Evolutionary conservation across 2,888 invertebrate species (phyloP).

Genomic region (Bugulina stolonifera): DNA sequence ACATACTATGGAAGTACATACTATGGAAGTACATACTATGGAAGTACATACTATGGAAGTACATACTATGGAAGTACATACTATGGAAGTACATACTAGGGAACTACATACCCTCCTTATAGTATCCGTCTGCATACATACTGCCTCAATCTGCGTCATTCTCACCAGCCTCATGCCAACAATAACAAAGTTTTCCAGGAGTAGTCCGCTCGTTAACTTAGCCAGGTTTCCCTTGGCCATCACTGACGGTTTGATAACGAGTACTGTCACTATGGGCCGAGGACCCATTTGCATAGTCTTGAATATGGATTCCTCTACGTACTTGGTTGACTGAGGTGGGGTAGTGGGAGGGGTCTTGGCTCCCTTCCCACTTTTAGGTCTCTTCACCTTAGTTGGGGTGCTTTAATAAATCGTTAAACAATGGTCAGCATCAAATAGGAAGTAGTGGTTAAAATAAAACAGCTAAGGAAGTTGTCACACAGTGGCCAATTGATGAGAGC

Average conservation of each 20-base stretch:
- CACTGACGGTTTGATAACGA: constrained; percentile 40
- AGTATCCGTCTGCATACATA: constrained; percentile 31
- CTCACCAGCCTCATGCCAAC: constrained; percentile 37
- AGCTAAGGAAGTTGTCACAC: no score
- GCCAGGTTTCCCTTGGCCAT: constrained; percentile 38
- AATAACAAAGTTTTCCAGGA: constrained; percentile 41
- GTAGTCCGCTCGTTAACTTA: constrained; percentile 40
- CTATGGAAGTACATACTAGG: no score
- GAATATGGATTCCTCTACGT: constrained; percentile 36
- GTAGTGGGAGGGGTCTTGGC: background rate
- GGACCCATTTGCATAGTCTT: constrained; percentile 41
- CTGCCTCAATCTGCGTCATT: constrained; percentile 33
- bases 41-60: no score
- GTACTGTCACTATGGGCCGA: constrained; percentile 37
- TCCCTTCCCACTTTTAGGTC: no score
- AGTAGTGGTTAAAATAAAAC: no score
- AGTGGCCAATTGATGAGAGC: no score
- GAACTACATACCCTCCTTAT: background rate
- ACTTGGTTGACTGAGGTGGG: background rate
- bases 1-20: no score
- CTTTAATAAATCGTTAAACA: no score
- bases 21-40: no score
- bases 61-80: no score
- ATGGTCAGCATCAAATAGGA: no score
- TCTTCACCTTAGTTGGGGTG: no score